Evolutionary conservation across 2,888 invertebrate species (phyloP), one percentile per base, ranked within the genome.

Genomic region (Melolontha melolontha): DNA sequence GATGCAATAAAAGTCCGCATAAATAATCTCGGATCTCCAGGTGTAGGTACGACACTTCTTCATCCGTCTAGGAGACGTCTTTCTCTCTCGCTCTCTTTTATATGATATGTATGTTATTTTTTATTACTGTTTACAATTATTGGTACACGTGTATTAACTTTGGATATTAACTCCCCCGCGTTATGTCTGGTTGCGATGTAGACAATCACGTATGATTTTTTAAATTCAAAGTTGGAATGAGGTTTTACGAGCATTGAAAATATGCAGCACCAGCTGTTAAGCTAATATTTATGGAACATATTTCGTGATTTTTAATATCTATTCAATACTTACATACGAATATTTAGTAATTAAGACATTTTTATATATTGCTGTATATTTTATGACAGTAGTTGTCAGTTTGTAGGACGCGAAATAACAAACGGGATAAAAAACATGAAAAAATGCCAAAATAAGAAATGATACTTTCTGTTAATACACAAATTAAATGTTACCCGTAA

Each of bases 1-100:
- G 79, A 79, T 79, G 77, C 76, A 80, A 81, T 82, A 81, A 82
- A 82, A 80, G 81, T 82, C 80, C 71, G 79, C 81, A 81, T 81
- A 82, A 82, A 82, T 81, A 81, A 79, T 80, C 79, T 78, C 78
- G 76, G 76, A 79, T 80, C 78, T 79, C 81, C 80, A 81, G 80
- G 81, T 81, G 80, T 79, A 77, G 79, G 78, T 75, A 78, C 76
- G 44, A 77, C 76, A 76, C 75, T 27, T 10, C 57, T 62, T 34
- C 59, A 34, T 16, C n/a, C 34, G 51, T 72, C 72, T 71, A 72
- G 70, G 68, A 71, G 71, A 62, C 12, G 11, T 62, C 34, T 14
- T n/a, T 62, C 59, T 11, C 34, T 34, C 34, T 62, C 17, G 59
- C 59, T 42, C 39, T 59, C 57, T 49, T 29, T 51, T 47, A 14